Evolutionary conservation across 2,888 invertebrate genomes (phyloP).

Genomic region (Geotrupes spiniger): DNA sequence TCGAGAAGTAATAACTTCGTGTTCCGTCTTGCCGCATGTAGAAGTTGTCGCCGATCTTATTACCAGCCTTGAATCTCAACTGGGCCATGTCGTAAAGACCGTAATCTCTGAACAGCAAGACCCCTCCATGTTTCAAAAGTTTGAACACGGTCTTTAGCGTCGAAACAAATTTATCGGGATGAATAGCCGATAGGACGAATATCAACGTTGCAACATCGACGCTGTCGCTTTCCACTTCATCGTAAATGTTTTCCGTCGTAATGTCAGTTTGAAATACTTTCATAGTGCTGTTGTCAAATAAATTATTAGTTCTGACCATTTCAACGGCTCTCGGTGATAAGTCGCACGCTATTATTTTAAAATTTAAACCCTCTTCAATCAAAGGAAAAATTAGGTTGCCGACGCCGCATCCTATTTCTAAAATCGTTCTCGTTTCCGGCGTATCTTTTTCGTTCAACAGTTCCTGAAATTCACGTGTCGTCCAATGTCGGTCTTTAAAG

Average conservation of each 20-base stretch:
- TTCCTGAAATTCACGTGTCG: conserved; percentile 88
- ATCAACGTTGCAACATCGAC: conserved; percentile 86
- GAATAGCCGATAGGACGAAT: conserved; percentile 93
- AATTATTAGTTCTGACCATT: conserved; percentile 69
- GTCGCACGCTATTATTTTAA: conserved; percentile 85
- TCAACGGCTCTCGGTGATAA: conserved; percentile 88
- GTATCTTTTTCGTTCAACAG: conserved; percentile 58
- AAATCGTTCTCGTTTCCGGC: conserved; percentile 40
- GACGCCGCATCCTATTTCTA: conserved; percentile 94
- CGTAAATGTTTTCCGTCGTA: conserved; percentile 65
- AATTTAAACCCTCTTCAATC: conserved; percentile 70
- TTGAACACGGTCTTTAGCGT: conserved; percentile 64
- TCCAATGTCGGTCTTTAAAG: conserved; percentile 97
- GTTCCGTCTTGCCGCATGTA: conserved; percentile 98
- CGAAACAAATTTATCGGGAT: conserved; percentile 74
- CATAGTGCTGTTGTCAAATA: conserved; percentile 65
- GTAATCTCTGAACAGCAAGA: conserved; percentile 88
- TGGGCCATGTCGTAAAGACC: conserved; percentile 96
- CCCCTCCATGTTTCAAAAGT: conserved; percentile 71
- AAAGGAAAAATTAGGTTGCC: conserved; percentile 96
- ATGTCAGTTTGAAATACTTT: conserved; percentile 84
- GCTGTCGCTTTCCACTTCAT: conserved; percentile 51
- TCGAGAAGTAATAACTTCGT: conserved; percentile 78
- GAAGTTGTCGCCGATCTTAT: conserved; percentile 88
- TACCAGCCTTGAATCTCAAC: conserved; percentile 86